Percentiles rank a stretch among this genome's conserved stretches.
These are phyloP conservation scores for Caenorhabditis drosophilae DNA, from an alignment of 2,888 invertebrate species.

Conservation along the genomic window DNA sequence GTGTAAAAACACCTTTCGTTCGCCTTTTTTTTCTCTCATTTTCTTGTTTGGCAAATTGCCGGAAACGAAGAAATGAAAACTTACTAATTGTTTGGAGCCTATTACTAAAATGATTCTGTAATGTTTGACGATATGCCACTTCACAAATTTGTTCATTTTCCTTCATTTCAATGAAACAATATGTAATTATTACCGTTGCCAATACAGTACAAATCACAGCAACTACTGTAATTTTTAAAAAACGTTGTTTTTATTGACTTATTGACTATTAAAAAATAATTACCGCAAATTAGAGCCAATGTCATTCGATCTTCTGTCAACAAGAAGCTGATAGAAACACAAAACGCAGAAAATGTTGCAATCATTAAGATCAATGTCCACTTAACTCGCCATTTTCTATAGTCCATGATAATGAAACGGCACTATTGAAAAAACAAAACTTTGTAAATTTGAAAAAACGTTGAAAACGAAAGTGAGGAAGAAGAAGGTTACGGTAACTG, in stretches of 20 bases:
- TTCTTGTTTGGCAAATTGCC: too few species aligned
- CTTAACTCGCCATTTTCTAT: not conserved
- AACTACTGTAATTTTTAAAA: conserved; percentile 16
- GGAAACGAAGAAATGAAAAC: too few species aligned
- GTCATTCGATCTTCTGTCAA: conserved; percentile 1
- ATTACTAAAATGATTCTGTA: too few species aligned
- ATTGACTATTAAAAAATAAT: too few species aligned
- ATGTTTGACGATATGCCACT: not conserved
- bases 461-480: not conserved
- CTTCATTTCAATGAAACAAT: conserved; percentile 10
- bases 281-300: conserved; percentile 1
- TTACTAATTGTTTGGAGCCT: too few species aligned
- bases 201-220: conserved; percentile 11
- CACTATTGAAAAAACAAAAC: too few species aligned
- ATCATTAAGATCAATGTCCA: conserved; percentile 1
- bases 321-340: not conserved
- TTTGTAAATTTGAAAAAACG: too few species aligned
- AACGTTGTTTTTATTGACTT: too few species aligned
- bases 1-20: too few species aligned
- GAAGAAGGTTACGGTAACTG: not conserved
- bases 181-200: conserved; percentile 15
- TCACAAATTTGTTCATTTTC: conserved; percentile 4
- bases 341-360: not conserved
- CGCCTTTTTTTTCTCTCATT: too few species aligned
- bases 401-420: too few species aligned